phyloP scores from a whole-genome alignment of 1,140 invertebrate species.

The Heliothis subflexa region DNA sequence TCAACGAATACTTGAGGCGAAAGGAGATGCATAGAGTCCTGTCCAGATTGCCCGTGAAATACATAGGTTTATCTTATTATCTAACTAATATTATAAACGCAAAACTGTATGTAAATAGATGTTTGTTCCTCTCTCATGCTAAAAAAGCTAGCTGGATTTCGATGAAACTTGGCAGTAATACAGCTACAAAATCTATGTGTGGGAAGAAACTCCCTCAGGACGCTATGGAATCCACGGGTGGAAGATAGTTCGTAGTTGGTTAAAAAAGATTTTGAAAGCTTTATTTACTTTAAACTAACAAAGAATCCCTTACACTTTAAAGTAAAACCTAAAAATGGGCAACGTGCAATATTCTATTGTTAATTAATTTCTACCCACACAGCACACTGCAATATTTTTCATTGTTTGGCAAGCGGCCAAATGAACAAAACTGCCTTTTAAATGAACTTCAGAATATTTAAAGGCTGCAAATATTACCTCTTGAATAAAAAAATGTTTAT shows the following conservation, averaged over 20 bases:
- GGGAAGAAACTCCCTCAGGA: no score
- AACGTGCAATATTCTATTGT: neutral
- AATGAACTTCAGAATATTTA: constrained; percentile 16
- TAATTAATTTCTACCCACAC: constrained; percentile 15
- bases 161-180: no score
- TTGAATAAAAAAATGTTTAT: constrained; percentile 17
- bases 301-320: no score
- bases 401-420: constrained; percentile 13
- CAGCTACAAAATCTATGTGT: no score
- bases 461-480: no score
- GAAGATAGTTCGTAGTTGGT: no score
- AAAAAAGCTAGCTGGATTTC: no score
- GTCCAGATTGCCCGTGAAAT: constrained; percentile 83
- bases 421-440: neutral
- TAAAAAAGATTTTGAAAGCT: no score
- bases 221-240: no score
- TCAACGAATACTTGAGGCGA: constrained; percentile 81
- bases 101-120: neutral
- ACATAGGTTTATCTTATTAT: constrained; percentile 71
- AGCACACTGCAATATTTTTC: constrained; percentile 6
- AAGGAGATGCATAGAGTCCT: constrained; percentile 85
- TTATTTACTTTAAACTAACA: no score
- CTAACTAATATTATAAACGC: neutral
- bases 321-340: neutral
- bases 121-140: no score